Evolutionary conservation across 2,888 invertebrate species (phyloP).

Genomic region (Drosophila pseudotalamancana): DNA sequence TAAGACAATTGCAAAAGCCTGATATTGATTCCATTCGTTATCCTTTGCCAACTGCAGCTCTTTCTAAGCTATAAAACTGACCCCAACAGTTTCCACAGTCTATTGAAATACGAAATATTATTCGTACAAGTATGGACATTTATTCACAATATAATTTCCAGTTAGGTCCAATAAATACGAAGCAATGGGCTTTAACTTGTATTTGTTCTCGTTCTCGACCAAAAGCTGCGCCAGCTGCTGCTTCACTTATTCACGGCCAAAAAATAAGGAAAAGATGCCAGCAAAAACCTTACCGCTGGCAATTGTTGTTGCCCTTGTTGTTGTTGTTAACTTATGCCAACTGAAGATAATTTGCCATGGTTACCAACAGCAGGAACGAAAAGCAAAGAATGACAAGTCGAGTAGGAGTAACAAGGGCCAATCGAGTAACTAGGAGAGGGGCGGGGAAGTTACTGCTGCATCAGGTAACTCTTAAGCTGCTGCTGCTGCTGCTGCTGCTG

Average conservation of each 20-base stretch:
- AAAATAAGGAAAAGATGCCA: conserved; percentile 47
- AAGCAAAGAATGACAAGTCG: conserved; percentile 50
- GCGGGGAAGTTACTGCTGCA: conserved; percentile 38
- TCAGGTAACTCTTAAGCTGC: conserved; percentile 76
- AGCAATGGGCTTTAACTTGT: conserved; percentile 46
- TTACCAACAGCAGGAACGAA: conserved; percentile 64
- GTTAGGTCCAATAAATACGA: conserved; percentile 13
- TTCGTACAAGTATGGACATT: neutral
- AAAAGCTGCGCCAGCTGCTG: neutral
- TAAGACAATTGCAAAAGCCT: neutral
- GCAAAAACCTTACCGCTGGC: conserved; percentile 35
- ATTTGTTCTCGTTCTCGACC: conserved; percentile 37
- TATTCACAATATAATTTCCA: conserved; percentile 15
- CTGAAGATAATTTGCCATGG: conserved; percentile 78
- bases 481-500: conserved; percentile 28
- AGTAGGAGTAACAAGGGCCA: conserved; percentile 8
- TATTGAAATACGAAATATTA: neutral
- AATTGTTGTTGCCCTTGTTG: conserved; percentile 43
- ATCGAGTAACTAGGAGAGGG: neutral
- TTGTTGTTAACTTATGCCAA: conserved; percentile 76
- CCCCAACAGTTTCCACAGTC: conserved; percentile 8
- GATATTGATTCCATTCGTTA: neutral
- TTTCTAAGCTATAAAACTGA: neutral
- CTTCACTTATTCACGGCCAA: conserved; percentile 35
- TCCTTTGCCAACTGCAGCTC: neutral